Conservation (phyloP, 1,140 invertebrate genomes). For the Apis dorsata region DNA sequence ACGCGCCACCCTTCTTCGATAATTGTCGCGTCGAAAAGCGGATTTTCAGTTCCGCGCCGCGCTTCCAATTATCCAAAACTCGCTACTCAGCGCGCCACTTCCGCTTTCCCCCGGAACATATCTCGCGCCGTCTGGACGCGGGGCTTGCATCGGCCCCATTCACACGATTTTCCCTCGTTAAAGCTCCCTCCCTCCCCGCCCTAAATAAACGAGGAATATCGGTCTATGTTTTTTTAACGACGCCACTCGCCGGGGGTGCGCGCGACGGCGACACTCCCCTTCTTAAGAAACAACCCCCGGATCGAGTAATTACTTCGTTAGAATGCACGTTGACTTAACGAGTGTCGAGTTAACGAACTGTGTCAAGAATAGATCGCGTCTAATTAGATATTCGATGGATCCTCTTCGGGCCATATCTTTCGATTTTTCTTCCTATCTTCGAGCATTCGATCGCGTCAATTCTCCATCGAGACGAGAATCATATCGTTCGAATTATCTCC, state of each 20-base stretch:
- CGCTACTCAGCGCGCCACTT: not conserved
- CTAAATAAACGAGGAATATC: conserved; percentile 30
- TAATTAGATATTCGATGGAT: conserved; percentile 15
- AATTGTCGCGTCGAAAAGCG: conserved; percentile 1
- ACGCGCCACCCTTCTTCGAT: not conserved
- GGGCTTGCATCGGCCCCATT: not conserved
- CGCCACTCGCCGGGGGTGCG: not conserved
- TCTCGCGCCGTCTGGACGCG: not conserved
- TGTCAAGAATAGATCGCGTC: conserved; percentile 13
- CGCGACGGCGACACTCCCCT: not conserved
- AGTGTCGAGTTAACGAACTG: conserved; percentile 31
- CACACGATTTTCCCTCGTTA: conserved; percentile 31
- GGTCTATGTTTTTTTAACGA: conserved; percentile 25
- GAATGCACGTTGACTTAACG: conserved; percentile 28
- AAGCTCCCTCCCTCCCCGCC: not conserved
- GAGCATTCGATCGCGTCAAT: not conserved
- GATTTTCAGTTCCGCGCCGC: not conserved
- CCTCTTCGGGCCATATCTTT: not conserved
- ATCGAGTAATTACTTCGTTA: conserved; percentile 45
- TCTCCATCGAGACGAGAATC: no score
- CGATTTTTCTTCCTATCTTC: not conserved
- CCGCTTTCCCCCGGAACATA: not conserved
- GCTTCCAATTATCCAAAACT: conserved; percentile 23
- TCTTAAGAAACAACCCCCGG: conserved; percentile 24
- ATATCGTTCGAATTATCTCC: no score